Base-by-base conservation (phyloP, 2,113 vertebrate species). In the Alethe castanea region DNA sequence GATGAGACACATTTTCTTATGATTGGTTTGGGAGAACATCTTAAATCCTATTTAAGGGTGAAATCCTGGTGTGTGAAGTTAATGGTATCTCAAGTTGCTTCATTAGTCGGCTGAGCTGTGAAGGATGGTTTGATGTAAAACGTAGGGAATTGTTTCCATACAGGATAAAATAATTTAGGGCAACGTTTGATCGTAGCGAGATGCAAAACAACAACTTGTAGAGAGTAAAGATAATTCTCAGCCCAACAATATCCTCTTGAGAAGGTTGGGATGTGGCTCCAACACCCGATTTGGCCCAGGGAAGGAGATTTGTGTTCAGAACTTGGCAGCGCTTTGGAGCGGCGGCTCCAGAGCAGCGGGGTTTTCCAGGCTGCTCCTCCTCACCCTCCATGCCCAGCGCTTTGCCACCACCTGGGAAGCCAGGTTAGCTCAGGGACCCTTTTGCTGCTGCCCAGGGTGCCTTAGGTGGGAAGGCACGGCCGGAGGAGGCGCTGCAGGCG, bases 361-460 rank as follows among this genome's bases (percentile, higher is more conserved):
- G 9, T 66, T 66, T 78, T 57, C 57, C 81, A 36, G 76, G 79
- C 69, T 47, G 25, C 72, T 71, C 42, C 52, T 81, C 60, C 62
- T 61, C 31, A 33, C 82, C 74, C 62, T 81, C 78, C 5, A 0
- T 13, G 26, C 24, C 26, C 52, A 78, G 28, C 28, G 62, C 69
- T 42, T 89, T 91, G 50, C 74, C 86, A 81, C 53, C 48, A 53
- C 86, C 83, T 93, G 54, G 19, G n/a, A 33, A 79, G 85, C 76
- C 86, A 92, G 94, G 88, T 92, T 83, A 94, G 95, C 97, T 97
- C 97, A 97, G 97, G 97, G 94, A 97, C 94, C 91, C 60, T 73
- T 53, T 72, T 66, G 61, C 86, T 64, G 84, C 90, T 64, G 35
- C 73, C 79, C 71, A 44, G 95, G 74, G 96, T 96, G 95, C 95